Conservation (phyloP, 1,140 invertebrate genomes). For the Ceratosolen solmsi region DNA sequence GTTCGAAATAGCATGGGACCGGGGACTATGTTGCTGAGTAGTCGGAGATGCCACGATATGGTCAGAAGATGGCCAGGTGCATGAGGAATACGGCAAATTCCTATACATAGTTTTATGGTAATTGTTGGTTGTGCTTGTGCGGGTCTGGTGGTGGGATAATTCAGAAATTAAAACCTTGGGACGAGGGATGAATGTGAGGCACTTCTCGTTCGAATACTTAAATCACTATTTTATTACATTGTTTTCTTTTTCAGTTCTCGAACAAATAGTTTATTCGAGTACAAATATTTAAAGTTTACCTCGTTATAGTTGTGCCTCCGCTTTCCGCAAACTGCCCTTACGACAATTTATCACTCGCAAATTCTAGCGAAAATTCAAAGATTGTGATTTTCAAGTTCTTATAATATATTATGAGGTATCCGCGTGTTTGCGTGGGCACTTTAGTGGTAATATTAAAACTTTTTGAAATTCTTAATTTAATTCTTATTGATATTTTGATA, state of each 20-base stretch:
- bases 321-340: background rate
- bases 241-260: background rate
- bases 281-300: slow-evolving; percentile 1
- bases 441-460: background rate
- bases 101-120: background rate
- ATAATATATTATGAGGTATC: background rate
- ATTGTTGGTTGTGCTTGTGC: background rate
- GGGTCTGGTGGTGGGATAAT: too few species aligned
- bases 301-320: background rate
- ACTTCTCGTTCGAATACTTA: too few species aligned
- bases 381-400: background rate
- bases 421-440: background rate
- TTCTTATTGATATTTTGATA: background rate
- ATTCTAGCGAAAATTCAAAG: background rate
- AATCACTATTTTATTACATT: too few species aligned
- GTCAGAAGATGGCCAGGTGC: background rate
- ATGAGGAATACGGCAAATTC: background rate
- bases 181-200: too few species aligned
- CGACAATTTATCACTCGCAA: background rate
- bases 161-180: too few species aligned
- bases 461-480: background rate
- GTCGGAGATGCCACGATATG: background rate
- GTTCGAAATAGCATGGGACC: background rate
- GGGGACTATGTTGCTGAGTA: background rate
- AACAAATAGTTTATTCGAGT: too few species aligned